phyloP scores from a whole-genome alignment of 1,140 invertebrate genomes.

The Drosophila persimilis region DNA sequence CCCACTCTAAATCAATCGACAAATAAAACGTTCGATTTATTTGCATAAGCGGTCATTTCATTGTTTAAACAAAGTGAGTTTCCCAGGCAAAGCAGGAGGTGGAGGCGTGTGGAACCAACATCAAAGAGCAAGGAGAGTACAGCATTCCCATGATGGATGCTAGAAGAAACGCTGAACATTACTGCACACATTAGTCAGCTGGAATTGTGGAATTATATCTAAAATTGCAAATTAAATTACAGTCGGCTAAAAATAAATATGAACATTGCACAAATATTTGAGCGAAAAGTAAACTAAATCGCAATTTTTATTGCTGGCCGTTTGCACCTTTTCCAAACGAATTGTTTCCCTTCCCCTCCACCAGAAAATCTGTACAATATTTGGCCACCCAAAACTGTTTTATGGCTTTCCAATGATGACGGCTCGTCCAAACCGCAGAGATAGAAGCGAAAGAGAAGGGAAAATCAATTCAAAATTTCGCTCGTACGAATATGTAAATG shows the following conservation, averaged over 20 bases:
- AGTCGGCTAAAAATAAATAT: conserved; percentile 20
- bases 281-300: conserved; percentile 26
- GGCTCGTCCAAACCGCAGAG: background rate
- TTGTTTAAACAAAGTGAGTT: conserved; percentile 45
- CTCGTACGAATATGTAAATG: conserved; percentile 41
- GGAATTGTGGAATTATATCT: conserved; percentile 15
- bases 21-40: conserved; percentile 66
- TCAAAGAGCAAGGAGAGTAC: conserved; percentile 41
- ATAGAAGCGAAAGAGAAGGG: background rate
- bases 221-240: too few relatives aligned
- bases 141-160: conserved; percentile 15
- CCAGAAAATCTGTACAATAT: conserved; percentile 18
- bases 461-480: background rate
- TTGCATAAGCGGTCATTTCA: conserved; percentile 58
- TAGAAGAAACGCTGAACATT: conserved; percentile 9
- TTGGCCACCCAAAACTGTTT: conserved; percentile 48
- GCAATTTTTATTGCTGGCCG: conserved; percentile 58
- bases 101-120: conserved; percentile 39
- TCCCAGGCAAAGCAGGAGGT: background rate
- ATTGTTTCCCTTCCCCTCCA: conserved; percentile 36
- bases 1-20: conserved; percentile 68
- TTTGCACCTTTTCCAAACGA: conserved; percentile 69
- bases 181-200: conserved; percentile 43
- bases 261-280: conserved; percentile 54
- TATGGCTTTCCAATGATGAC: conserved; percentile 69